These are phyloP conservation scores for Lypha dubia DNA, from an alignment of 2,888 invertebrate species.

Conservation along the genomic window DNA sequence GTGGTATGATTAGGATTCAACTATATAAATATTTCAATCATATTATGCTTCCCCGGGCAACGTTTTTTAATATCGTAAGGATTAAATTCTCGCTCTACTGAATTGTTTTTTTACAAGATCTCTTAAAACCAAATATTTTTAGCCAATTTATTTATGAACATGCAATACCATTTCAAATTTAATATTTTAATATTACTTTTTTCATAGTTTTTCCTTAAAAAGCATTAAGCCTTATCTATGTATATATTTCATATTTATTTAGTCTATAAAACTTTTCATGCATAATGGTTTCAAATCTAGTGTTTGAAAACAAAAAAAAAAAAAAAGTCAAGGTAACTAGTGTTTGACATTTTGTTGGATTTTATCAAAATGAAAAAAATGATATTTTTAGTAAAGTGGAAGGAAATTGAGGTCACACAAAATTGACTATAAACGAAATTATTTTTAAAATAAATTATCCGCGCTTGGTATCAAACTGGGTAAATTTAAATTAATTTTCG, in stretches of 20 bases:
- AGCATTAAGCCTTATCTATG: constrained; percentile 20
- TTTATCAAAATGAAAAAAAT: constrained; percentile 36
- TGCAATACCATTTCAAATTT: neutral
- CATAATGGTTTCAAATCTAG: neutral
- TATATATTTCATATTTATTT: constrained; percentile 21
- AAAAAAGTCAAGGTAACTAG: constrained; percentile 50
- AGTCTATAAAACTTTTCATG: constrained; percentile 26
- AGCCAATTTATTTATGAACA: neutral
- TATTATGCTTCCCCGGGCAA: too few relatives aligned
- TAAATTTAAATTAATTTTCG: constrained; percentile 24
- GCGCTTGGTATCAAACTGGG: neutral
- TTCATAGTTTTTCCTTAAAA: neutral
- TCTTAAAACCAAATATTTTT: neutral
- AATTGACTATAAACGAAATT: constrained; percentile 43
- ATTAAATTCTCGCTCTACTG: too few relatives aligned
- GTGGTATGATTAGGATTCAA: too few relatives aligned
- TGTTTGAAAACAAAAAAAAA: constrained; percentile 21
- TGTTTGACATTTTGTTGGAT: constrained; percentile 40
- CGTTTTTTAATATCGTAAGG: too few relatives aligned
- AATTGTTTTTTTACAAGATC: too few relatives aligned
- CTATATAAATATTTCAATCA: too few relatives aligned
- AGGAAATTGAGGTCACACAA: constrained; percentile 54
- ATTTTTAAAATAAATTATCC: constrained; percentile 15
- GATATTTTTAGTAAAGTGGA: constrained; percentile 44
- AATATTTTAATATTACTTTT: neutral